Evolutionary conservation across 92 coral and sea anemone genomes (phyloP), one percentile per base, ranked within the genome.

Genomic region (Zoanthus gigantus): DNA sequence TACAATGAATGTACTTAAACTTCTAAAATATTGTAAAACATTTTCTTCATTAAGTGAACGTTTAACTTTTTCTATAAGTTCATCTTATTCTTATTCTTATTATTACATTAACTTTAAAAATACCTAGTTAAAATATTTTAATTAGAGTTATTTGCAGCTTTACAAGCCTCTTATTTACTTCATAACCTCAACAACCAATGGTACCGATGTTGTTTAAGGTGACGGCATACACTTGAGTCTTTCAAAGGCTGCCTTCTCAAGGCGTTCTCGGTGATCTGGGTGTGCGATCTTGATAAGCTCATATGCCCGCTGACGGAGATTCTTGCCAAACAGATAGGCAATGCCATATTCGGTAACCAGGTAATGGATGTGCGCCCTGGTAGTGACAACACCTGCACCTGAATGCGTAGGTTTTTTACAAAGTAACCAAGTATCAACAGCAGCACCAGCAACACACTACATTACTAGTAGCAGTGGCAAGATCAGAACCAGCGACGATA

Each of bases 381-480:
- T 96, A 32, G 98, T 93, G 14, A 96, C 98, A 4, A 96, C 98
- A 14, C 98, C 98, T 18, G 93, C 98, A 6, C 98, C 98, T 96
- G 81, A 18, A 66, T 44, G 42, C 42, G 42, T 2, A 37, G 42
- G 42, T 37, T 37, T 37, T 37, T 23, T 23, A 23, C 23, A 5
- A 13, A 58, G 37, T 67, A 6, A 2, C 2, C 63, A 5, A 2
- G 9, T 4, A 30, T 50, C 2, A 45, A 29, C 58, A 30, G 47
- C 12, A 12, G 66, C 16, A 9, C 37, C 42, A 15, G 5, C 34
- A 23, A 10, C 71, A 10, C 71, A 63, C 56, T 50, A 11, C 56
- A 50, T 5, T 50, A 60, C 23, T 60, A 16, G 3, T 60, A 60
- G 5, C 23, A 60, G 1, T 13, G 7, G 6, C 23, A 60, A 5